Conservation (phyloP, 92 coral and sea anemone species). For the Paramuricea clavata region DNA sequence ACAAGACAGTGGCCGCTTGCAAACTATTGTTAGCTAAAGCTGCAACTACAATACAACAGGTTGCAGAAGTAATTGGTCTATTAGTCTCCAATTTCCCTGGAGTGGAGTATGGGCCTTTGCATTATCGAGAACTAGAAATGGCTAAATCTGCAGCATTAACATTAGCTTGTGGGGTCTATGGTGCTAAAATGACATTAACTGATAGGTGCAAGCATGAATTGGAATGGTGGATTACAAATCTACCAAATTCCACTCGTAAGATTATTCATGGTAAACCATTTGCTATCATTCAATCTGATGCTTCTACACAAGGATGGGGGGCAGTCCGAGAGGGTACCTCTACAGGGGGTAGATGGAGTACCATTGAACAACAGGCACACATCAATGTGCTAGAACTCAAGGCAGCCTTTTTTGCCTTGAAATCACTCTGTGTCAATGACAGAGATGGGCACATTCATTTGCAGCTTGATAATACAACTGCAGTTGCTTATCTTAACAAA, state of each 20-base stretch:
- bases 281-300: conserved; percentile 3
- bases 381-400: conserved; percentile 61
- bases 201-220: neutral
- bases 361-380: neutral
- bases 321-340: neutral
- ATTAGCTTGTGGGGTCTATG: neutral
- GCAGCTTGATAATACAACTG: conserved; percentile 70
- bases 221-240: neutral
- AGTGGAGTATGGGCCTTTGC: conserved; percentile 61
- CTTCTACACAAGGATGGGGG: conserved; percentile 4
- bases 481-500: conserved; percentile 63
- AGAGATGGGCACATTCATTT: neutral
- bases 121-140: conserved; percentile 53
- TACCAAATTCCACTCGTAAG: neutral
- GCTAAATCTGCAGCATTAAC: conserved; percentile 42
- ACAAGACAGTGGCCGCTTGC: conserved; percentile 8
- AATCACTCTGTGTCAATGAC: conserved; percentile 10
- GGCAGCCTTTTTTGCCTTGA: conserved; percentile 76
- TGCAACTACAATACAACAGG: conserved; percentile 40
- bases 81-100: conserved; percentile 60
- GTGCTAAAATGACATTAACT: neutral
- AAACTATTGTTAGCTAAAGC: neutral
- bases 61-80: conserved; percentile 56
- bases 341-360: conserved; percentile 10
- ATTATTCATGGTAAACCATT: neutral